Evolutionary conservation across 2,888 invertebrate genomes (phyloP).

Genomic region (Syritta pipiens): DNA sequence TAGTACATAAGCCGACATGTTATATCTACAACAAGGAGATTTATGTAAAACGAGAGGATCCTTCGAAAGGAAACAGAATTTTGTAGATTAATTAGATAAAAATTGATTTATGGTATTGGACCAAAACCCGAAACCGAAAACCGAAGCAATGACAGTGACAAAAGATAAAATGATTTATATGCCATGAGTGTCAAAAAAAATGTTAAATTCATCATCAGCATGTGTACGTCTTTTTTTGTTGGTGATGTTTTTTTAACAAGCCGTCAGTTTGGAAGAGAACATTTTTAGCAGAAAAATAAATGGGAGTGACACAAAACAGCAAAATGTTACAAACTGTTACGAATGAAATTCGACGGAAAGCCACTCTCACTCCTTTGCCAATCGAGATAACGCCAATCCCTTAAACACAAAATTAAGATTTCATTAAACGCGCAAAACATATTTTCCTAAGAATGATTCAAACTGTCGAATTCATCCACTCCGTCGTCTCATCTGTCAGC

Average conservation of each 20-base stretch:
- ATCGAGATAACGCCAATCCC: neutral
- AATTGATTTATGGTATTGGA: slow-evolving; percentile 4
- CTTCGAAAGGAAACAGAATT: neutral
- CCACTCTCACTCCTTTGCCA: neutral
- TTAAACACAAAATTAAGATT: slow-evolving; percentile 21
- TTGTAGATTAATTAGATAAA: slow-evolving; percentile 6
- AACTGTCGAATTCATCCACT: slow-evolving; percentile 56
- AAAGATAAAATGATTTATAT: slow-evolving; percentile 17
- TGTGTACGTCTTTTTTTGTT: neutral
- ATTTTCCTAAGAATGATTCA: slow-evolving; percentile 42
- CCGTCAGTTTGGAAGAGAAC: too few relatives aligned
- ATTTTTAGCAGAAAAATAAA: too few relatives aligned
- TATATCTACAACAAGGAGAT: neutral
- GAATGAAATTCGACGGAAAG: too few relatives aligned
- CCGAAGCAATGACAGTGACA: slow-evolving; percentile 1
- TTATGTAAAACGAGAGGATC: neutral
- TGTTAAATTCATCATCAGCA: neutral
- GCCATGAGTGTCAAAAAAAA: neutral
- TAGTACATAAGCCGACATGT: too few relatives aligned
- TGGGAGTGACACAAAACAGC: too few relatives aligned
- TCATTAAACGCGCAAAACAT: slow-evolving; percentile 51
- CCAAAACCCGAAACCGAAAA: neutral
- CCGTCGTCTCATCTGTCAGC: slow-evolving; percentile 35
- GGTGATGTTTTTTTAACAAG: too few relatives aligned
- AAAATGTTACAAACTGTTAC: too few relatives aligned